Base-by-base conservation (phyloP, 2,888 invertebrate species). In the Plagodis pulveraria region DNA sequence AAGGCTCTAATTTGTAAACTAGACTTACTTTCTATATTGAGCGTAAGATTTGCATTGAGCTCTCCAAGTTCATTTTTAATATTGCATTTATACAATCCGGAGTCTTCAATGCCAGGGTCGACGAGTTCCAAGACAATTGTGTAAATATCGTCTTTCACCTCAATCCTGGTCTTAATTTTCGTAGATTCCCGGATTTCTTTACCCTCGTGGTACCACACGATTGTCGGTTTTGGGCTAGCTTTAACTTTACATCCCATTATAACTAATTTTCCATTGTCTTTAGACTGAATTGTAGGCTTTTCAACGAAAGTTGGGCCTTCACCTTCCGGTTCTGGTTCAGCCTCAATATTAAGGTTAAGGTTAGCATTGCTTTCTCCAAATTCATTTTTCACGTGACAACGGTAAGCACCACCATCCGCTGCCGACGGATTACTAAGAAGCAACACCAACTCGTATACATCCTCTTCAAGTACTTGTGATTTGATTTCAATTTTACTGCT, bases 331-430 rank as follows among this genome's bases (percentile, higher is more conserved):
- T 98, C 97, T n/a, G 97, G 96, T 89, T 97, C 97, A 76, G 99
- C 98, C 94, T 99, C 98, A 84, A 99, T 98, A 86, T 99, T 99
- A 58, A 99, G 93, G 80, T 99, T 98, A 54, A 99, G 94, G 87
- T 99, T 99, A 65, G 99, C 98, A 86, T 98, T 99, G 76, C 98
- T 97, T 93, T 99, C 99, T 65, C 99, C 99, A 83, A 95, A 97
- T 88, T 98, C 97, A 85, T 99, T 99, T 90, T 96, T 96, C 63
- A 98, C 98, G 86, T 98, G 97, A 90, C 99, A 99, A 83, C 98
- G 96, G 83, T 93, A 93, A 81, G 93, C 86, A 80, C 93, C 93
- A 90, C 93, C 93, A 82, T 93, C 93, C 84, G 91, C 91, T 86
- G 90, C 90, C 71, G 91, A 84, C 66, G 93, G 93, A 71, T 91